phyloP scores from a whole-genome alignment of 2,113 vertebrate species.

The Cyanistes caeruleus region DNA sequence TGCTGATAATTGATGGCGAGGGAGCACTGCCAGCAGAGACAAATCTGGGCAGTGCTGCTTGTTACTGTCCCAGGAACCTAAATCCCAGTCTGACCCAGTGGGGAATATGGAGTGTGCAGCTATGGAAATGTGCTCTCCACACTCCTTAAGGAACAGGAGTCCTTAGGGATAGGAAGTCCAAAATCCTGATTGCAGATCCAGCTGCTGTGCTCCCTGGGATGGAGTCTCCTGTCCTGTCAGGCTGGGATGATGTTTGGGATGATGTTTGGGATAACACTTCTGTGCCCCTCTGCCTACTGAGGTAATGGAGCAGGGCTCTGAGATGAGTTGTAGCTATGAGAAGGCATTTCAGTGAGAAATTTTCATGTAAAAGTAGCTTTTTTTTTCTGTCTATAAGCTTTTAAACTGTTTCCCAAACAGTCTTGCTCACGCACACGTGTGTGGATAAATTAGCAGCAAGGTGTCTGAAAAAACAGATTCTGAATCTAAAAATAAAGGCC shows the following conservation, averaged over 20 bases:
- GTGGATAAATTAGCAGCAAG: neutral
- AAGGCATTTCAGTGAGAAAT: neutral
- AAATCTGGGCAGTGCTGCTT: neutral
- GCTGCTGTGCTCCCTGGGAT: neutral
- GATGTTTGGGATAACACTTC: neutral
- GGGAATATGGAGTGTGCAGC: neutral
- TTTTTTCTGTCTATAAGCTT: neutral
- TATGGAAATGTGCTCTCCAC: neutral
- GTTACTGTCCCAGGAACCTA: neutral
- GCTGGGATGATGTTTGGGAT: neutral
- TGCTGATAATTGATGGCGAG: neutral
- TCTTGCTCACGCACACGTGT: neutral
- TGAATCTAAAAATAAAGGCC: conserved; percentile 15
- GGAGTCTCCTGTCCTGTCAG: neutral
- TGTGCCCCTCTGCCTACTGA: neutral
- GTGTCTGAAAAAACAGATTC: conserved; percentile 36
- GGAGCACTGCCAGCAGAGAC: neutral
- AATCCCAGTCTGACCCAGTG: neutral
- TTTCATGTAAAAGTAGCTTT: neutral
- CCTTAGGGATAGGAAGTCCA: neutral
- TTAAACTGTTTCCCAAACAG: neutral
- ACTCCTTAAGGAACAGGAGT: neutral
- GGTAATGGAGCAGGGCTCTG: neutral
- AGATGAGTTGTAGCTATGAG: neutral
- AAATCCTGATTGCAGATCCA: neutral